phyloP scores from a whole-genome alignment of 1,140 invertebrate genomes.

The Sitobion miscanthi region DNA sequence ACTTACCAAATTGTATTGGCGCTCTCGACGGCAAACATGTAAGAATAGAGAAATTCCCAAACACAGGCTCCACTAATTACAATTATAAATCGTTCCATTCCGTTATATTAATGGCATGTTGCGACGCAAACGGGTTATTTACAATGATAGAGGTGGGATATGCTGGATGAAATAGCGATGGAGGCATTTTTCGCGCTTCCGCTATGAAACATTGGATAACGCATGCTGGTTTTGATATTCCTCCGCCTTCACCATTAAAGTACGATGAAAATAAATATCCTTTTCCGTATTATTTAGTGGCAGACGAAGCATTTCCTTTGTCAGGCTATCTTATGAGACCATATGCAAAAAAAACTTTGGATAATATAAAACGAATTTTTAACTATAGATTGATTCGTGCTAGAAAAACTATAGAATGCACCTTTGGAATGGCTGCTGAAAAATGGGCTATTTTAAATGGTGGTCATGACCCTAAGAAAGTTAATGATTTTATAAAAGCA shows the following conservation, averaged over 20 bases:
- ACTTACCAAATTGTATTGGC: slow-evolving; percentile 62
- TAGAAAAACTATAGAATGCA: slow-evolving; percentile 62
- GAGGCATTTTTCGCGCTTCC: slow-evolving; percentile 60
- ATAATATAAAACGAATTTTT: slow-evolving; percentile 61
- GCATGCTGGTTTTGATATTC: slow-evolving; percentile 33
- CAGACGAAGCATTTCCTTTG: slow-evolving; percentile 64
- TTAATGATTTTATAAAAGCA: neutral
- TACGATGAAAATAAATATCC: neutral
- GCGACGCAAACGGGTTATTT: slow-evolving; percentile 62
- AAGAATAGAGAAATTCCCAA: slow-evolving; percentile 56
- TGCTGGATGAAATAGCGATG: slow-evolving; percentile 62
- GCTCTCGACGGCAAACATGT: slow-evolving; percentile 66
- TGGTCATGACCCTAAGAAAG: neutral
- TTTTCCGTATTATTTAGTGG: slow-evolving; percentile 56
- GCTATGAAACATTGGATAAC: slow-evolving; percentile 56
- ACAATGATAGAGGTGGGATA: slow-evolving; percentile 61
- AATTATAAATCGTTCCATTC: slow-evolving; percentile 62
- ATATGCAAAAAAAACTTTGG: slow-evolving; percentile 51
- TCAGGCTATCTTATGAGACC: slow-evolving; percentile 61
- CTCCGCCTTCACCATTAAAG: slow-evolving; percentile 59
- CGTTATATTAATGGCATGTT: slow-evolving; percentile 56
- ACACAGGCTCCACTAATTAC: slow-evolving; percentile 11
- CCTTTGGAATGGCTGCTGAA: slow-evolving; percentile 62
- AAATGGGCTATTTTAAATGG: slow-evolving; percentile 58
- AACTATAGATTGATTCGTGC: slow-evolving; percentile 62